Evolutionary conservation across 2,888 invertebrate genomes (phyloP).

Genomic region (Pristionchus maxplancki): DNA sequence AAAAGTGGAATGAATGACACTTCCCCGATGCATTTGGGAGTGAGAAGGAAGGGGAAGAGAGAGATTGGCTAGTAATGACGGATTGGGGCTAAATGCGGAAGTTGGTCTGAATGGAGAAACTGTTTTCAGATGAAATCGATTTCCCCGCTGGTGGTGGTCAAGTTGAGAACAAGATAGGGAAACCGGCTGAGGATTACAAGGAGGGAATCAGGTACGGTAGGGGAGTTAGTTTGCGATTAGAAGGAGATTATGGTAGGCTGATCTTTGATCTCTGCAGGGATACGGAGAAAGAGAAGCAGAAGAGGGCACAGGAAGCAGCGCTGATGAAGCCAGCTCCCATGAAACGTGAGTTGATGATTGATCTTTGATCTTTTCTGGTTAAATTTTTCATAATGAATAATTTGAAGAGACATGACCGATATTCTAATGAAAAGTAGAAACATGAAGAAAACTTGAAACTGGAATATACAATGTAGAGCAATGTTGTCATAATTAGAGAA

Average conservation of each 20-base stretch:
- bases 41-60: not conserved
- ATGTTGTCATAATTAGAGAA: no score
- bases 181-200: constrained; percentile 19
- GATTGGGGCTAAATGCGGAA: no score
- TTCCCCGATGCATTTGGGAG: constrained; percentile 5
- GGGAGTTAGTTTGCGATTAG: not conserved
- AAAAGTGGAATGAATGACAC: constrained; percentile 6
- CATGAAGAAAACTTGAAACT: not conserved
- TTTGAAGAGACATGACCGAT: no score
- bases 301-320: not conserved
- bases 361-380: not conserved
- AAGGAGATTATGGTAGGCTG: not conserved
- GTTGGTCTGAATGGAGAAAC: no score
- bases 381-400: no score
- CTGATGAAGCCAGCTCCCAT: constrained; percentile 43
- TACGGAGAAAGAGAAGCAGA: not conserved
- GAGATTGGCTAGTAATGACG: not conserved
- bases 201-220: constrained; percentile 6
- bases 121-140: constrained; percentile 44
- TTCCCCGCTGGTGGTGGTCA: constrained; percentile 36
- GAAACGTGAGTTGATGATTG: constrained; percentile 32
- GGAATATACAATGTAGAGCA: not conserved
- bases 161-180: not conserved
- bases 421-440: not conserved
- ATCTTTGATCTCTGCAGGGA: constrained; percentile 1